Evolutionary conservation across 2,888 invertebrate species (phyloP).

Genomic region (Spisula solida): DNA sequence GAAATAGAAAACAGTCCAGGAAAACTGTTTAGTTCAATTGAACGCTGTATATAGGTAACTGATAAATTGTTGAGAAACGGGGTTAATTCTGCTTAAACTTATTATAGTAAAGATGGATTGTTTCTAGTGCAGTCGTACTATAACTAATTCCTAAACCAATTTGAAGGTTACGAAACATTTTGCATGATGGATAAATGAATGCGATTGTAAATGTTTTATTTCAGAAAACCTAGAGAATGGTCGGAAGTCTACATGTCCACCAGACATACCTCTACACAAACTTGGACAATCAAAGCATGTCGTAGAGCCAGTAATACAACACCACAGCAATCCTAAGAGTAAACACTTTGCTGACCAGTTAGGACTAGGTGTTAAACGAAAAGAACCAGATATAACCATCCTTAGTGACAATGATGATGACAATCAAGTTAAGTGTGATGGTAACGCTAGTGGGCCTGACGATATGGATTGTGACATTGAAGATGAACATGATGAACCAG

Average conservation of each 20-base stretch:
- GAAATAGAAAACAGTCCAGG: no score
- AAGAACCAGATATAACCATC: neutral
- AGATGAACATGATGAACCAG: neutral
- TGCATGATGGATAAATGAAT: neutral
- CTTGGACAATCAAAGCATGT: neutral
- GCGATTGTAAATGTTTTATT: neutral
- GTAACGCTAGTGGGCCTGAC: no score
- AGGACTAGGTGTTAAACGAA: neutral
- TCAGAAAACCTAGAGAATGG: conserved; percentile 48
- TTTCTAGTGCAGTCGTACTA: no score
- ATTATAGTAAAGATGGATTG: no score
- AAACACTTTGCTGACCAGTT: conserved; percentile 36
- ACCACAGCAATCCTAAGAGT: neutral
- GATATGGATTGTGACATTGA: no score
- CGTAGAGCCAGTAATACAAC: neutral
- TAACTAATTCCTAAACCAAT: no score
- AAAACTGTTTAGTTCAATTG: no score
- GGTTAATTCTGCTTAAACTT: no score
- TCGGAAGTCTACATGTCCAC: neutral
- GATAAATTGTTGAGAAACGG: no score
- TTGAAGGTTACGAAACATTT: neutral
- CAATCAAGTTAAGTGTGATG: conserved; percentile 27
- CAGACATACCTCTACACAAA: neutral
- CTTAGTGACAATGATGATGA: conserved; percentile 46
- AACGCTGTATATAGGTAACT: no score